Evolutionary conservation across 2,113 vertebrate species (phyloP).

Genomic region (Epinephelus moara): DNA sequence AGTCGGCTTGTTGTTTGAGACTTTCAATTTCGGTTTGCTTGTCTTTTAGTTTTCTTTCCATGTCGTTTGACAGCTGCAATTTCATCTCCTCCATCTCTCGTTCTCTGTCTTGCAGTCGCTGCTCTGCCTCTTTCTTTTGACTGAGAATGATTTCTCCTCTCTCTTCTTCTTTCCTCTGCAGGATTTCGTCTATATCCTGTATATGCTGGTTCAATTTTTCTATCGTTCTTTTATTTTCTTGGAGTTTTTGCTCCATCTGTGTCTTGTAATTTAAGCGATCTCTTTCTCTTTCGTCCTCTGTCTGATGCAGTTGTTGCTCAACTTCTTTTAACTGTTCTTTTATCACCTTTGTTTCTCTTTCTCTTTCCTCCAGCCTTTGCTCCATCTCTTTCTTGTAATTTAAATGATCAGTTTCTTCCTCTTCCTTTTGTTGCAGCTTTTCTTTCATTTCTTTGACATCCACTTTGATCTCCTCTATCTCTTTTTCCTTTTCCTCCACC

Average conservation of each 20-base stretch:
- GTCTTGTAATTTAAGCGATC: constrained; percentile 30
- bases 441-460: neutral
- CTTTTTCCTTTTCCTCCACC: constrained; percentile 16
- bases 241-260: constrained; percentile 51
- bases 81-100: constrained; percentile 60
- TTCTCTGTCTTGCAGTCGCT: constrained; percentile 57
- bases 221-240: constrained; percentile 44
- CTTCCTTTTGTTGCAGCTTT: constrained; percentile 30
- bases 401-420: constrained; percentile 7
- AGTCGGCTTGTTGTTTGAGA: constrained; percentile 32
- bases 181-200: constrained; percentile 42
- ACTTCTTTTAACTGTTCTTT: constrained; percentile 35
- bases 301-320: constrained; percentile 9
- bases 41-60: constrained; percentile 48
- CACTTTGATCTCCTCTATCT: neutral
- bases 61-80: constrained; percentile 24
- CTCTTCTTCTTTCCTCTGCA: constrained; percentile 64
- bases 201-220: constrained; percentile 51
- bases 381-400: neutral
- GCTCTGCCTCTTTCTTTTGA: constrained; percentile 69
- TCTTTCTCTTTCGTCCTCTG: constrained; percentile 15
- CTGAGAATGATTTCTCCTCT: constrained; percentile 44
- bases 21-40: constrained; percentile 51
- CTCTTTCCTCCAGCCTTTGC: constrained; percentile 17
- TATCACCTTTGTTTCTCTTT: constrained; percentile 27